Base-by-base conservation (phyloP, 1,140 invertebrate genomes). In the Laupala kohalensis region DNA sequence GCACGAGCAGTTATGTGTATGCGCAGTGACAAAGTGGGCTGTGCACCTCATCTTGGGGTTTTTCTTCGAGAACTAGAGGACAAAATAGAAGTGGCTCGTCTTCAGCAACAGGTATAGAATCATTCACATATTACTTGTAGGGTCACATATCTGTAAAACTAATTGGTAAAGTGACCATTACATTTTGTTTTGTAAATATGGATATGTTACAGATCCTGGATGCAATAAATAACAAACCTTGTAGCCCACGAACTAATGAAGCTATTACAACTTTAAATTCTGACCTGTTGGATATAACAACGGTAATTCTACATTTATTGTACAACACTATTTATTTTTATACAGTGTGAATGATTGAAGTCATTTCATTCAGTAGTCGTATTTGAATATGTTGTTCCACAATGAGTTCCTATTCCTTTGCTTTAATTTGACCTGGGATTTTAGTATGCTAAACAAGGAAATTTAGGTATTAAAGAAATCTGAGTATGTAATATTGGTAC, bases 1-100 rank as follows among this genome's bases (percentile, higher is more conserved):
- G 93, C 94, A 2, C 86, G 95, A 75, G 95, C 96, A n/a, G 91
- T 97, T 64, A 92, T 98, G 83, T 97, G 95, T 79, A 91, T 96
- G 86, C 89, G 95, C 77, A 94, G 93, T 76, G 91, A 93, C 72
- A 89, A 91, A 76, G 86, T 88, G 63, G 90, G 89, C 15, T 88
- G 87, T 64, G 91, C 90, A 24, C 88, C 88, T 5, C 86, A 89
- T 74, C 85, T 91, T 75, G 92, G 94, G 4, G 90, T 97, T 75
- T 91, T 97, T 74, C 82, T 97, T 64, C 89, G 95, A 73, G 93
- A 97, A 78, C 82, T 98, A 30, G 95, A 98, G 81, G 97, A 98
- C 80, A 94, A 95, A 81, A 89, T 94, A 75, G 93, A 97, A 83
- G 90, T 94, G 74, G 92, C 90, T 68, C 84, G 89, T 76, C 89